These are phyloP conservation scores for Lymantria dispar DNA, from an alignment of 2,888 invertebrate genomes.

Conservation along the genomic window DNA sequence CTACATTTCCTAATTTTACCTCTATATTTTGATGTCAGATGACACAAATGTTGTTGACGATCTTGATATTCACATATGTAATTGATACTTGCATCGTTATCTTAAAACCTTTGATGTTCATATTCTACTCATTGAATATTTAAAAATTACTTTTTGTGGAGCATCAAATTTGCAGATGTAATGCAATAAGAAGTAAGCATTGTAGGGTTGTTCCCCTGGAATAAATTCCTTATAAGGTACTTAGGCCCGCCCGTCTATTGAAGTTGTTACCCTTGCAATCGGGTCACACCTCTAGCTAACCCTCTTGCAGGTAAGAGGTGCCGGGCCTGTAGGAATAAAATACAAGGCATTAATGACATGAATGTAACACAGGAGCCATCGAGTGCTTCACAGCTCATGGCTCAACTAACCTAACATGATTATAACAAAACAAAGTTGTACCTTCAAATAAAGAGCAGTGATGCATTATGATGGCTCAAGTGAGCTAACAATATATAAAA, in stretches of 20 bases:
- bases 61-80: conserved; percentile 21
- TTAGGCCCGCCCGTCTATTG: conserved; percentile 83
- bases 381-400: conserved; percentile 74
- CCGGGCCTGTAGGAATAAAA: conserved; percentile 84
- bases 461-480: conserved; percentile 76
- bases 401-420: conserved; percentile 47
- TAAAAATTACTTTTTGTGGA: conserved; percentile 48
- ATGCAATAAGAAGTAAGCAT: conserved; percentile 49
- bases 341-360: conserved; percentile 80
- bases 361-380: conserved; percentile 74
- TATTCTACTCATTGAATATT: conserved; percentile 35
- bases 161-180: conserved; percentile 47
- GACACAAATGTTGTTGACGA: conserved; percentile 14
- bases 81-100: conserved; percentile 38
- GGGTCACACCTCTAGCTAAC: conserved; percentile 83
- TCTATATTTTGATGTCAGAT: conserved; percentile 12
- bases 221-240: conserved; percentile 79
- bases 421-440: conserved; percentile 38
- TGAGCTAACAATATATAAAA: conserved; percentile 61
- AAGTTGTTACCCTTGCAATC: conserved; percentile 82
- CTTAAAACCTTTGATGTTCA: conserved; percentile 55
- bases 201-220: conserved; percentile 66
- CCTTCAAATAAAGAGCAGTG: conserved; percentile 67
- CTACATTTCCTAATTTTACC: conserved; percentile 29
- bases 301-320: conserved; percentile 83